A percentile compares a stretch with the other conserved stretches of the same genome.
These are phyloP conservation scores for Suricata suricatta DNA, from an alignment of 2,113 vertebrate genomes.

Conservation along the genomic window DNA sequence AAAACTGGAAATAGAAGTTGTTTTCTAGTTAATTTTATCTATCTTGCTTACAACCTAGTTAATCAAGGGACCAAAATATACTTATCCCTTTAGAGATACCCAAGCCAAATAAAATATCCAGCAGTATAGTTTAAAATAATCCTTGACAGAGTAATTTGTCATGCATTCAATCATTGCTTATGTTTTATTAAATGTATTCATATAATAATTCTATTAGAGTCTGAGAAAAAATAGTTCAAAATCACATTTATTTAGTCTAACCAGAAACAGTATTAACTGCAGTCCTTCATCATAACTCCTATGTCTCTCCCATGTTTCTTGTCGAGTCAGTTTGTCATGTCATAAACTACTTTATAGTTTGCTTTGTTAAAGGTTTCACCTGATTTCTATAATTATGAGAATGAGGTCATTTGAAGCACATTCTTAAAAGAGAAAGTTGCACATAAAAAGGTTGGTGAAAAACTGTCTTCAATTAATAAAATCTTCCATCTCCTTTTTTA, in stretches of 20 bases:
- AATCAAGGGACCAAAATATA: not conserved
- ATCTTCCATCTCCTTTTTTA: not conserved
- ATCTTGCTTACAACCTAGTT: not conserved
- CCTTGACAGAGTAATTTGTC: not conserved
- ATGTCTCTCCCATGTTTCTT: not conserved
- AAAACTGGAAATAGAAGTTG: not conserved
- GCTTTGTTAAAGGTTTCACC: slow-evolving; percentile 5
- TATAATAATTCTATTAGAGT: slow-evolving; percentile 16
- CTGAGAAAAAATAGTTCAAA: not conserved
- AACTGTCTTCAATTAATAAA: not conserved
- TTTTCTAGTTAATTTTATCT: not conserved
- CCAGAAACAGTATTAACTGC: not conserved
- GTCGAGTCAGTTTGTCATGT: not conserved
- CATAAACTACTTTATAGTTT: not conserved
- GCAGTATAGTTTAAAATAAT: not conserved
- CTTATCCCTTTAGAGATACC: not conserved
- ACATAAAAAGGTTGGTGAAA: not conserved
- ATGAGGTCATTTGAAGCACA: not conserved
- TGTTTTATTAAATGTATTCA: not conserved
- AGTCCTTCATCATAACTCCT: not conserved
- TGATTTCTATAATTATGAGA: not conserved
- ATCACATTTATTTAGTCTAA: not conserved
- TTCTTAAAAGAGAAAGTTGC: not conserved
- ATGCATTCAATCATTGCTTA: not conserved
- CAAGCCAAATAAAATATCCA: not conserved